phyloP scores from a whole-genome alignment of 1,140 invertebrate genomes.

The Cotesia chilonis region DNA sequence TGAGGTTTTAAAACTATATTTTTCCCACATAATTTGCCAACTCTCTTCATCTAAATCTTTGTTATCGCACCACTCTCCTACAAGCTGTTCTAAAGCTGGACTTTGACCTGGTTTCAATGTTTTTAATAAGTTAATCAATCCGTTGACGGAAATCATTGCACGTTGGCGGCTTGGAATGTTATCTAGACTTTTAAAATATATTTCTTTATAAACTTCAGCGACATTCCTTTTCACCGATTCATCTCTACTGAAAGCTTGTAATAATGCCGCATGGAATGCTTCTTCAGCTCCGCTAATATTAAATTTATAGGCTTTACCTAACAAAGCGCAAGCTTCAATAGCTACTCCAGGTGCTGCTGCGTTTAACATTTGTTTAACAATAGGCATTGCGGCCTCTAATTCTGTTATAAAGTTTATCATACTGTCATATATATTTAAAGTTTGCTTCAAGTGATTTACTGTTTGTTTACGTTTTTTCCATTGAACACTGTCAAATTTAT shows the following conservation, averaged over 20 bases:
- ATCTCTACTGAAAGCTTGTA: slow-evolving; percentile 73
- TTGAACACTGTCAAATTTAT: slow-evolving; percentile 28
- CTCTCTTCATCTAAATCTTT: slow-evolving; percentile 68
- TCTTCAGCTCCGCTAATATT: slow-evolving; percentile 75
- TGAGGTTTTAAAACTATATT: slow-evolving; percentile 79
- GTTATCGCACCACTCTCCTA: slow-evolving; percentile 72
- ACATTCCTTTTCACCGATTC: slow-evolving; percentile 69
- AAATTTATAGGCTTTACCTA: slow-evolving; percentile 82
- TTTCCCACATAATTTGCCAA: slow-evolving; percentile 81
- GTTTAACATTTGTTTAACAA: slow-evolving; percentile 76
- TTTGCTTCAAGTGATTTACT: slow-evolving; percentile 48
- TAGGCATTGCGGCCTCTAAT: slow-evolving; percentile 75
- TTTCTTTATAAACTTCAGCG: slow-evolving; percentile 70
- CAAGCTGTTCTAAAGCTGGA: slow-evolving; percentile 75
- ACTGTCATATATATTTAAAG: slow-evolving; percentile 70
- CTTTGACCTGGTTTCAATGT: slow-evolving; percentile 67
- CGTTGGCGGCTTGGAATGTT: slow-evolving; percentile 49
- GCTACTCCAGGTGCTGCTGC: slow-evolving; percentile 81
- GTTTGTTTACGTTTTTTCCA: slow-evolving; percentile 51
- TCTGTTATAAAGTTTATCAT: slow-evolving; percentile 72
- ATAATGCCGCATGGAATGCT: slow-evolving; percentile 79
- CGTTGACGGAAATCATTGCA: slow-evolving; percentile 47
- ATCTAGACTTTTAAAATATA: slow-evolving; percentile 66
- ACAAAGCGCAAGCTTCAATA: slow-evolving; percentile 84
- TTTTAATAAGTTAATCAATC: slow-evolving; percentile 44